Evolutionary conservation across 2,113 vertebrate species (phyloP).

Genomic region (Aspiorhynchus laticeps): DNA sequence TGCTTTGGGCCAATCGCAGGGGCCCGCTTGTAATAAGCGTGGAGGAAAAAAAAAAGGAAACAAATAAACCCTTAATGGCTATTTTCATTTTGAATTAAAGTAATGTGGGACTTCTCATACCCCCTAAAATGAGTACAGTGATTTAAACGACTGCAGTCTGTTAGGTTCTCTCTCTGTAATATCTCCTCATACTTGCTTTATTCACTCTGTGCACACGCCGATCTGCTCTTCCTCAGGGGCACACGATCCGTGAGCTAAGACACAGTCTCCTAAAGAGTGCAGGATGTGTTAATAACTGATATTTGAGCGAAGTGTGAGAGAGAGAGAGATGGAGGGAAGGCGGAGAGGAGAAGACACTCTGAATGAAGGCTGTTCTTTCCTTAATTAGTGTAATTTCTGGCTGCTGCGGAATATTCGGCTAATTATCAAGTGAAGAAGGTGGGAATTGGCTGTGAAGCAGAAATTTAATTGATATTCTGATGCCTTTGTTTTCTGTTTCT

Average conservation of each 20-base stretch:
- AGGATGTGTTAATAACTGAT: slow-evolving; percentile 75
- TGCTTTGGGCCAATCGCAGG: slow-evolving; percentile 37
- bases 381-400: slow-evolving; percentile 68
- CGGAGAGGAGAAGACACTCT: slow-evolving; percentile 36
- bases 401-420: slow-evolving; percentile 63
- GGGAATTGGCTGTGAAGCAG: slow-evolving; percentile 68
- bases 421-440: slow-evolving; percentile 70
- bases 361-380: slow-evolving; percentile 61
- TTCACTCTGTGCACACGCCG: slow-evolving; percentile 8
- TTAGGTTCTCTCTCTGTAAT: slow-evolving; percentile 18
- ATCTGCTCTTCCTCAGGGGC: slow-evolving; percentile 21
- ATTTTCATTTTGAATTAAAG: slow-evolving; percentile 42
- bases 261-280: slow-evolving; percentile 65
- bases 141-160: slow-evolving; percentile 44
- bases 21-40: slow-evolving; percentile 26
- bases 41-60: slow-evolving; percentile 9
- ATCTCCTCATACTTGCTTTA: slow-evolving; percentile 14
- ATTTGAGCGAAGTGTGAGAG: slow-evolving; percentile 59
- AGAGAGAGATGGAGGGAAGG: slow-evolving; percentile 1
- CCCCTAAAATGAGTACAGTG: slow-evolving; percentile 39
- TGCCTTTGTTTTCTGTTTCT: slow-evolving; percentile 63
- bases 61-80: slow-evolving; percentile 35
- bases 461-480: slow-evolving; percentile 70
- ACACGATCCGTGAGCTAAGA: slow-evolving; percentile 63
- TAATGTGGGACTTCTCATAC: slow-evolving; percentile 34